Conservation (phyloP, 1,140 invertebrate genomes). For the Ptiloglossa arizonensis region DNA sequence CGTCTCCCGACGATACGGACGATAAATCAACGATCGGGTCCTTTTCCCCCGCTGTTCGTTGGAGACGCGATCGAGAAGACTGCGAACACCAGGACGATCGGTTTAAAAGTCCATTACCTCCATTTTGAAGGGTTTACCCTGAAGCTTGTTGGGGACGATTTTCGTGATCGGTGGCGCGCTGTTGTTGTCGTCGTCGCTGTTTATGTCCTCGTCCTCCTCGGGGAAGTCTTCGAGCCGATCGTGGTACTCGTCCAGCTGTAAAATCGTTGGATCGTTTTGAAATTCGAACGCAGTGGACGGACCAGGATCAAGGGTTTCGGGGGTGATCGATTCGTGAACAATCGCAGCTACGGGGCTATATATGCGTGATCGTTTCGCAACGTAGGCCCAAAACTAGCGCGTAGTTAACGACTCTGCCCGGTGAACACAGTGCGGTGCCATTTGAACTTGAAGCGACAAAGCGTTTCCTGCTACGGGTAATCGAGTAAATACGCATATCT, state of each 20-base stretch:
- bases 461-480: not conserved
- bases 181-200: constrained; percentile 79
- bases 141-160: constrained; percentile 71
- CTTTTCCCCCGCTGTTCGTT: not conserved
- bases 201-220: constrained; percentile 80
- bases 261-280: not conserved
- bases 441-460: constrained; percentile 6
- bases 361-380: constrained; percentile 8
- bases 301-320: too few species aligned
- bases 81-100: not conserved
- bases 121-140: constrained; percentile 80
- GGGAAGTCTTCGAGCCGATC: constrained; percentile 80
- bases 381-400: not conserved
- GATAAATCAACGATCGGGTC: constrained; percentile 1
- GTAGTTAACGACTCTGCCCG: constrained; percentile 17
- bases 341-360: constrained; percentile 11
- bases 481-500: not conserved
- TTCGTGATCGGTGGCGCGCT: constrained; percentile 69
- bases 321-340: constrained; percentile 9
- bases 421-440: constrained; percentile 14
- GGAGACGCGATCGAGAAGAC: not conserved
- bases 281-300: too few species aligned
- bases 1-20: constrained; percentile 3
- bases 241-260: constrained; percentile 78
- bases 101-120: constrained; percentile 80